phyloP scores from a whole-genome alignment of 2,888 invertebrate species.

The Chirona hameri region DNA sequence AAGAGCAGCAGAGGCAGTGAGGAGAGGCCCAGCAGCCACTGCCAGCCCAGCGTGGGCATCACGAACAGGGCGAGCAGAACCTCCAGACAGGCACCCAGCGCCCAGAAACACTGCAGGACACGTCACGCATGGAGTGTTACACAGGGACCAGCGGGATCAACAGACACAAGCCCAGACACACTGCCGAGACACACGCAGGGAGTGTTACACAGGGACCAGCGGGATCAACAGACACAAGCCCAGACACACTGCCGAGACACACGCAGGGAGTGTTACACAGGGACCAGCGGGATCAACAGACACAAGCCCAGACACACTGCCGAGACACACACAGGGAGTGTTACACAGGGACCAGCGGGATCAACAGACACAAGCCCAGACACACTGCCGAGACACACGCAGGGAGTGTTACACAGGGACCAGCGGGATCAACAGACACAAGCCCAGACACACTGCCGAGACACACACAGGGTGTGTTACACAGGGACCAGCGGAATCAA shows the following conservation, averaged over 20 bases:
- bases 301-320: conserved; percentile 92
- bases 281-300: no score
- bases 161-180: conserved; percentile 84
- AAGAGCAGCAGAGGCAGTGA: conserved; percentile 82
- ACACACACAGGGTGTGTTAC: no score
- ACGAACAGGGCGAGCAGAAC: conserved; percentile 82
- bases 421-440: no score
- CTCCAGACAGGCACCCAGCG: conserved; percentile 89
- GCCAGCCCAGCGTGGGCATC: conserved; percentile 88
- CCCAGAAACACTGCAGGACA: conserved; percentile 81
- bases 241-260: conserved; percentile 74
- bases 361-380: no score
- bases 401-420: no score
- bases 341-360: no score
- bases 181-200: conserved; percentile 50
- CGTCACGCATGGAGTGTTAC: background rate
- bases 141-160: no score
- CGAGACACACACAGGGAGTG: conserved; percentile 39
- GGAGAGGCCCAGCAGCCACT: conserved; percentile 87
- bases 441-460: no score
- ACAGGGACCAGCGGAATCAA: no score
- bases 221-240: conserved; percentile 58
- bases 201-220: no score
- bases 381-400: no score
- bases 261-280: no score